Conservation (phyloP, 2,888 invertebrate species). For the Cantharis rufa region DNA sequence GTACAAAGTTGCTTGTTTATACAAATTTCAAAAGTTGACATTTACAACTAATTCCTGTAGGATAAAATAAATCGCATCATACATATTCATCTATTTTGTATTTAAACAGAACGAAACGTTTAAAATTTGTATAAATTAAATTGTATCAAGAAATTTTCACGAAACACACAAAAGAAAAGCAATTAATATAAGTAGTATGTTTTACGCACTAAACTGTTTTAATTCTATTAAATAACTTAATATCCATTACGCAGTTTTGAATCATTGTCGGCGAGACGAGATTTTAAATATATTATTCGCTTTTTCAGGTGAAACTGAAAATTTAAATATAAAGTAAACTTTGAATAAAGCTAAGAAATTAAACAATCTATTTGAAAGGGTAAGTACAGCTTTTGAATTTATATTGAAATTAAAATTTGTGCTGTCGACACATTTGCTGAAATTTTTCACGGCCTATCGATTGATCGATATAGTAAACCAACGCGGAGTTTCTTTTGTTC, state of each 20-base stretch:
- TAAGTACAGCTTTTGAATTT: not conserved
- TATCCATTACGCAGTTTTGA: not conserved
- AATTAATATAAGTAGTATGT: not conserved
- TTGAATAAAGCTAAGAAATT: not conserved
- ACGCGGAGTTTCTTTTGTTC: not conserved
- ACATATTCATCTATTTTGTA: slow-evolving; percentile 9
- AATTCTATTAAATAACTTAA: not conserved
- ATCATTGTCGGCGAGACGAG: too few relatives aligned
- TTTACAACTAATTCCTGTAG: slow-evolving; percentile 5
- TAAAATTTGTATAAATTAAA: not conserved
- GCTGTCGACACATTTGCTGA: not conserved
- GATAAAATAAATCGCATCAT: slow-evolving; percentile 12
- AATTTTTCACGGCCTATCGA: not conserved
- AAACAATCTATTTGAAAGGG: not conserved
- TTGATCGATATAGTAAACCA: not conserved
- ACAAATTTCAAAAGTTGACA: slow-evolving; percentile 4
- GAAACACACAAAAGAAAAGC: not conserved
- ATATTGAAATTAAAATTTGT: not conserved
- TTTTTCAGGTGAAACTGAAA: not conserved
- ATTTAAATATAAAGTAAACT: not conserved
- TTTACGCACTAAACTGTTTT: not conserved
- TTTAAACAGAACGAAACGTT: not conserved
- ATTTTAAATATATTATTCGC: too few relatives aligned
- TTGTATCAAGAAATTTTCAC: not conserved
- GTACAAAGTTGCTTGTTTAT: not conserved